Conservation (phyloP, 2,113 vertebrate genomes). For the Coryphaenoides rupestris region DNA sequence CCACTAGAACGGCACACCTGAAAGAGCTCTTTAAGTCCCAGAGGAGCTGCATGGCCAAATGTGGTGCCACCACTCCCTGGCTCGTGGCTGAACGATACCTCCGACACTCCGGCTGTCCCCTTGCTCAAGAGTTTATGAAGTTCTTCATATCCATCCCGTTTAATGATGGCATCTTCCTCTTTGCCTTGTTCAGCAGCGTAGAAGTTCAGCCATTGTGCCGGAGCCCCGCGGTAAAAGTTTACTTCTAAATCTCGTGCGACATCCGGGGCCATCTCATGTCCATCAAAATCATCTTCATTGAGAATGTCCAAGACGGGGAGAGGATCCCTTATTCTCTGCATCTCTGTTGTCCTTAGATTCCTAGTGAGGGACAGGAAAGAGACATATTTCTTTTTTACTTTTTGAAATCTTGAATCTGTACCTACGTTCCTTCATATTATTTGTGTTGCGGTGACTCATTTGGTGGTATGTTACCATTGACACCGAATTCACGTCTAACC, state of each 20-base stretch:
- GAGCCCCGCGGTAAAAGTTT: constrained; percentile 49
- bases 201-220: constrained; percentile 51
- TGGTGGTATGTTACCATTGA: too few relatives aligned
- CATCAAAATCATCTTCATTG: constrained; percentile 17
- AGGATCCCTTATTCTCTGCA: not conserved
- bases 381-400: too few relatives aligned
- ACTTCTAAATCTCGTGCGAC: not conserved
- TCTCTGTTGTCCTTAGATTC: too few relatives aligned
- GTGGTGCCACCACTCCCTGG: constrained; percentile 52
- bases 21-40: constrained; percentile 44
- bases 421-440: too few relatives aligned
- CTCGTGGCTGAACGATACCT: constrained; percentile 26
- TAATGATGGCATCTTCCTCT: constrained; percentile 17
- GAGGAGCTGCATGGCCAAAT: constrained; percentile 49
- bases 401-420: too few relatives aligned
- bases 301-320: constrained; percentile 24
- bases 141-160: constrained; percentile 15
- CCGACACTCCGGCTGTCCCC: not conserved
- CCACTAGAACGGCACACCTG: constrained; percentile 42
- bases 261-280: not conserved
- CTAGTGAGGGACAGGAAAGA: too few relatives aligned
- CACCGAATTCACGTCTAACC: too few relatives aligned
- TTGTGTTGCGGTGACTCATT: too few relatives aligned
- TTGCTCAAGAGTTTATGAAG: rapidly evolving
- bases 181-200: constrained; percentile 18